phyloP scores from a whole-genome alignment of 2,888 invertebrate species.

The Tuberolachnus salignus region DNA sequence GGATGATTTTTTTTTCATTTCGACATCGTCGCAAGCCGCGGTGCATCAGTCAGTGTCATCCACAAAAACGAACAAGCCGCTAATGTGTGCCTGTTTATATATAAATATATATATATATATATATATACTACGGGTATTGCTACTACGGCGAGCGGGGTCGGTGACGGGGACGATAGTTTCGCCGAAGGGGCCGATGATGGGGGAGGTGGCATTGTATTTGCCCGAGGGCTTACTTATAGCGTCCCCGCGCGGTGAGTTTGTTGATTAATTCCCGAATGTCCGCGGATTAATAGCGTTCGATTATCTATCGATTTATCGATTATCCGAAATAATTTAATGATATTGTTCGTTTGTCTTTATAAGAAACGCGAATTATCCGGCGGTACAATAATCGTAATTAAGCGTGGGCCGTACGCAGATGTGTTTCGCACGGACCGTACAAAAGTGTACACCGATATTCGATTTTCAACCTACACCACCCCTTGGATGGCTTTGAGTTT shows the following conservation, averaged over 20 bases:
- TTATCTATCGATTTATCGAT: neutral
- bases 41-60: conserved; percentile 13
- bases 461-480: no score
- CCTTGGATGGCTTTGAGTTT: no score
- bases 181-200: no score
- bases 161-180: no score
- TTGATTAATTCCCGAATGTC: conserved; percentile 30
- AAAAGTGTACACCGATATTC: no score
- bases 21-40: neutral
- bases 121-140: no score
- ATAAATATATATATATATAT: no score
- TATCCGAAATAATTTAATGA: conserved; percentile 4
- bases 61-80: neutral
- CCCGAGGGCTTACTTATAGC: neutral
- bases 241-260: neutral
- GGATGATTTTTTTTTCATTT: neutral
- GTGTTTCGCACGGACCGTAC: no score
- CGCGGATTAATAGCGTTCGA: neutral
- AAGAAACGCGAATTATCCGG: no score
- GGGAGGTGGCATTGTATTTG: neutral
- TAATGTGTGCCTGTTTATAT: neutral
- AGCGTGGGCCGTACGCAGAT: no score
- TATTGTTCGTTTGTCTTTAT: neutral
- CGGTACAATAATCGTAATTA: no score
- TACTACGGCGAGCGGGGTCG: neutral